Evolutionary conservation across 2,797 vertebrate genomes (phyloP), one percentile per base, ranked within the genome.

Genomic region (Pseudotriccus pelzelni): DNA sequence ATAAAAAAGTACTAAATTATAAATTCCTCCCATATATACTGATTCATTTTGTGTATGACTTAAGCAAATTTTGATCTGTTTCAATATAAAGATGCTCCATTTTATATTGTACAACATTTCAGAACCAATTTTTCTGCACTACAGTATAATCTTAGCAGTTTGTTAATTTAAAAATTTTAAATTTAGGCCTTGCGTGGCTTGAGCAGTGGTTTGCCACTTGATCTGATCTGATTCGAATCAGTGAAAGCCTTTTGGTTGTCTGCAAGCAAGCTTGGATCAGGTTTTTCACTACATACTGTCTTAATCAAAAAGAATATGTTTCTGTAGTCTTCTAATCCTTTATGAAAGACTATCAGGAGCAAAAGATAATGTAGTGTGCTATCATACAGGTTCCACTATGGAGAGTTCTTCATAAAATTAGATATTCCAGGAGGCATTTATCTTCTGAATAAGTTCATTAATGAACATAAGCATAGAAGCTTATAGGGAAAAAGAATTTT

Each of bases 21-120:
- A 87, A 97, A 97, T 98, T 97, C 97, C 91, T 97, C 97, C 96
- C 95, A 90, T 97, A 96, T 95, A 97, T 77, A 94, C 56, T 96
- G 96, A 97, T 96, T 97, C 97, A 97, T 59, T 96, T 93, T 96
- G 58, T 93, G 85, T 91, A 69, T 94, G 83, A 97, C 90, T 89
- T 95, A 41, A 69, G 63, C 28, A 77, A 89, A 69, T 77, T 59
- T 84, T 84, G 74, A 30, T 83, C 49, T 88, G 74, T 90, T 91
- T 90, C 62, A 83, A 56, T 24, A 83, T 39, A 87, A 85, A 95
- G 68, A 36, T 7, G 24, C 32, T 66, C 46, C 16, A 75, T 75
- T 91, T 91, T 83, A 75, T 84, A 64, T 49, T 49, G 19, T 74
- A 74, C 34, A 84, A 37, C 34, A 93, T 91, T 94, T 81, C 34